Evolutionary conservation across 1,140 invertebrate species (phyloP).

Genomic region (Wiebesia pumilae): DNA sequence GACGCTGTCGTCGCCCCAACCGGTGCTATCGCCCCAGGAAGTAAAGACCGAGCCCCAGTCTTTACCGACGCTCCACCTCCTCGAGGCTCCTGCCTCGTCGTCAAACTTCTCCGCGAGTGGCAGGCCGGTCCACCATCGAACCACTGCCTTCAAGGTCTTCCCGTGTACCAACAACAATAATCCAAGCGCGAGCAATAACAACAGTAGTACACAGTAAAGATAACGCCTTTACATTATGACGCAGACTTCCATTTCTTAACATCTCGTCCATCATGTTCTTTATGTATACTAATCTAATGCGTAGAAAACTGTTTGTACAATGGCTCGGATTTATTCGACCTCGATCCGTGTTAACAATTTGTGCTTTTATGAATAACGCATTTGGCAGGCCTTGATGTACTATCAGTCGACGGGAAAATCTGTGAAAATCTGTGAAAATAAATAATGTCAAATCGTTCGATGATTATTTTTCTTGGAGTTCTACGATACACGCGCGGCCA

Average conservation of each 20-base stretch:
- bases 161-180: constrained; percentile 57
- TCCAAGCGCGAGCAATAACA: constrained; percentile 59
- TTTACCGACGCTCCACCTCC: constrained; percentile 74
- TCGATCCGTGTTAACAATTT: no score
- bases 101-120: constrained; percentile 59
- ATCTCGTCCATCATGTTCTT: background rate
- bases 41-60: constrained; percentile 80
- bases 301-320: no score
- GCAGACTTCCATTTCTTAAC: background rate
- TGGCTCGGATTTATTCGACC: no score
- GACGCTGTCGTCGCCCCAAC: constrained; percentile 63
- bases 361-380: no score
- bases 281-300: no score
- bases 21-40: constrained; percentile 84
- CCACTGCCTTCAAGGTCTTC: constrained; percentile 64
- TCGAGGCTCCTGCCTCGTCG: constrained; percentile 64
- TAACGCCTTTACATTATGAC: background rate
- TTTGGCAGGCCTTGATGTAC: background rate
- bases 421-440: no score
- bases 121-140: constrained; percentile 64
- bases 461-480: no score
- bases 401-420: background rate
- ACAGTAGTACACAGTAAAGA: constrained; percentile 59
- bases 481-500: no score
- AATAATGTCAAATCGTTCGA: no score